A percentile compares a stretch with the other conserved stretches of the same genome.
Evolutionary conservation across 2,888 invertebrate genomes (phyloP).

Genomic region (Oligia strigilis): DNA sequence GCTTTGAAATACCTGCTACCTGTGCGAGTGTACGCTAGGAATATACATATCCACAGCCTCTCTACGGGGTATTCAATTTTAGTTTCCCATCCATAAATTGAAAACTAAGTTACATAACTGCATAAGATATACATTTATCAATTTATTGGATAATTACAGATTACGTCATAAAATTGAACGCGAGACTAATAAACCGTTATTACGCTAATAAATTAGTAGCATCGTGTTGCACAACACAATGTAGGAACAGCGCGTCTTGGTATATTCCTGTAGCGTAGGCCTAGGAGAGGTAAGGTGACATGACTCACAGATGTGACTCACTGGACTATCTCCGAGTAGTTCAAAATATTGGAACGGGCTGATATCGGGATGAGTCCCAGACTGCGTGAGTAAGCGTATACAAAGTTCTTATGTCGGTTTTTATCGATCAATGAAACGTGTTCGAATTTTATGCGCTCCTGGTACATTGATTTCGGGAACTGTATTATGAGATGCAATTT

Average conservation of each 20-base stretch:
- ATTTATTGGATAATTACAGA: slow-evolving; percentile 23
- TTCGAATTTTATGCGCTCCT: slow-evolving; percentile 39
- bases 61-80: not conserved
- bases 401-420: slow-evolving; percentile 46
- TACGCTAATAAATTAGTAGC: slow-evolving; percentile 45
- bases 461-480: slow-evolving; percentile 38
- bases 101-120: not conserved
- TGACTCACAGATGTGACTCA: slow-evolving; percentile 73
- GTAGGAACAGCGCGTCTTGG: slow-evolving; percentile 51
- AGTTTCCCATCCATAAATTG: not conserved
- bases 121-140: not conserved
- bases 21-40: not conserved
- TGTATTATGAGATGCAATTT: slow-evolving; percentile 31
- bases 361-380: slow-evolving; percentile 73
- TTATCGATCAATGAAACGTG: slow-evolving; percentile 51
- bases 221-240: slow-evolving; percentile 49
- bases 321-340: slow-evolving; percentile 67
- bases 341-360: slow-evolving; percentile 72
- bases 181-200: slow-evolving; percentile 47
- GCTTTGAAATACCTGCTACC: slow-evolving; percentile 35
- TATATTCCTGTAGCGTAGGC: slow-evolving; percentile 64
- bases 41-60: not conserved
- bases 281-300: slow-evolving; percentile 70
- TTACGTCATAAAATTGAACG: slow-evolving; percentile 33
- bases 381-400: slow-evolving; percentile 70